Percentiles rank a stretch among this genome's conserved stretches.
These are phyloP conservation scores for Salvelinus fontinalis DNA, from an alignment of 2,113 vertebrate genomes.

Conservation along the genomic window DNA sequence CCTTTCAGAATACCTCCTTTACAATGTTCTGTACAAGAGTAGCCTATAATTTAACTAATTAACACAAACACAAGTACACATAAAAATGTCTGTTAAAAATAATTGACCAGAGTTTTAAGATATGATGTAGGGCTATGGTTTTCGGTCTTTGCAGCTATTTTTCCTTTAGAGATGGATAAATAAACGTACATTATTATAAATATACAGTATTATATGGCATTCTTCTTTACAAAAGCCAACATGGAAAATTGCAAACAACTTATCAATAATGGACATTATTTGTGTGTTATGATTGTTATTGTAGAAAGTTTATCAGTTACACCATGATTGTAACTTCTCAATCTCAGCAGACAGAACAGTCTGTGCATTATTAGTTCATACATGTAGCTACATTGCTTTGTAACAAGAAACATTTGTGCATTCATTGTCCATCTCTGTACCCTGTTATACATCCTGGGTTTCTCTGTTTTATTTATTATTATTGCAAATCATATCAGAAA, in stretches of 20 bases:
- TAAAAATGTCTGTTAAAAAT: not conserved
- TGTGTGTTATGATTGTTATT: slow-evolving; percentile 27
- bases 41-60: not conserved
- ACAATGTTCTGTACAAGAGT: not conserved
- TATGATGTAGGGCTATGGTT: not conserved
- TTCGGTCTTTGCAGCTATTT: not conserved
- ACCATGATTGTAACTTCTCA: slow-evolving; percentile 26
- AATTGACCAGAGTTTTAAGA: not conserved
- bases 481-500: slow-evolving; percentile 34
- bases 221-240: slow-evolving; percentile 9
- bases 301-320: slow-evolving; percentile 24
- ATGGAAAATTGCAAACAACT: slow-evolving; percentile 9
- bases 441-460: slow-evolving; percentile 22
- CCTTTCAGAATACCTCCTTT: not conserved
- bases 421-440: slow-evolving; percentile 27
- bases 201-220: not conserved
- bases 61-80: not conserved
- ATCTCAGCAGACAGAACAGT: slow-evolving; percentile 7
- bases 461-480: slow-evolving; percentile 2
- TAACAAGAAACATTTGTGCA: not conserved
- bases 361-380: not conserved
- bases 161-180: not conserved
- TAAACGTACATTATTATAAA: not conserved
- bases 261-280: slow-evolving; percentile 4
- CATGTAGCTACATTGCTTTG: not conserved